Conservation (phyloP, 2,797 vertebrate genomes). For the Luscinia luscinia region DNA sequence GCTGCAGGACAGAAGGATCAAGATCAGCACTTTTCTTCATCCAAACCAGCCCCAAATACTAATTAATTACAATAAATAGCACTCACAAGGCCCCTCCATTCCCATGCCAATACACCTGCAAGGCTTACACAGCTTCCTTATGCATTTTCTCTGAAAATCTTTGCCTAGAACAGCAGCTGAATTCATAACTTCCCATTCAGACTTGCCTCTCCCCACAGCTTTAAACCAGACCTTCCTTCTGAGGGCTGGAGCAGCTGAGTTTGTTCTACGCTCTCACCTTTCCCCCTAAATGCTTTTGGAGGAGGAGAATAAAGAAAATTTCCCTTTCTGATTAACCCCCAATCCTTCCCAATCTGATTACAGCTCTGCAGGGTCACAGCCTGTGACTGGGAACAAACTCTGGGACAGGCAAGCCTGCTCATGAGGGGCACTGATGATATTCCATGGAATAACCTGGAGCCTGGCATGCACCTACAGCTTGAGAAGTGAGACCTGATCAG, state of each 20-base stretch:
- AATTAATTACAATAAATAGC: not conserved
- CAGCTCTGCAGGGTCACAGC: not conserved
- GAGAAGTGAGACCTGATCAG: not conserved
- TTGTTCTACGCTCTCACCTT: not conserved
- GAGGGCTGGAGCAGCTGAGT: not conserved
- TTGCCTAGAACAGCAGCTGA: not conserved
- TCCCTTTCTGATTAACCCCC: not conserved
- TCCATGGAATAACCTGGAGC: not conserved
- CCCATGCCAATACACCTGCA: not conserved
- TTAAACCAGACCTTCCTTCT: not conserved
- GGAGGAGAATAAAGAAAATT: not conserved
- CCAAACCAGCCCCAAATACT: not conserved
- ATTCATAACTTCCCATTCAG: not conserved
- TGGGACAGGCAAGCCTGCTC: fast-evolving
- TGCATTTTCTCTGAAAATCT: not conserved
- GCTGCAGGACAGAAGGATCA: not conserved
- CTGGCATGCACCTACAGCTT: not conserved
- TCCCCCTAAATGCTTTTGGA: fast-evolving
- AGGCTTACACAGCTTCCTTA: not conserved
- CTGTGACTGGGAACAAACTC: not conserved
- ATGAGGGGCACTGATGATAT: not conserved
- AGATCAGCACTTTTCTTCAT: not conserved
- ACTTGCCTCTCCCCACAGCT: not conserved
- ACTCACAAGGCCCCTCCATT: not conserved
- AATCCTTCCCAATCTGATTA: not conserved